Percentiles rank a stretch among this genome's conserved stretches.
phyloP scores from a whole-genome alignment of 2,113 vertebrate genomes.

The Saccopteryx leptura region DNA sequence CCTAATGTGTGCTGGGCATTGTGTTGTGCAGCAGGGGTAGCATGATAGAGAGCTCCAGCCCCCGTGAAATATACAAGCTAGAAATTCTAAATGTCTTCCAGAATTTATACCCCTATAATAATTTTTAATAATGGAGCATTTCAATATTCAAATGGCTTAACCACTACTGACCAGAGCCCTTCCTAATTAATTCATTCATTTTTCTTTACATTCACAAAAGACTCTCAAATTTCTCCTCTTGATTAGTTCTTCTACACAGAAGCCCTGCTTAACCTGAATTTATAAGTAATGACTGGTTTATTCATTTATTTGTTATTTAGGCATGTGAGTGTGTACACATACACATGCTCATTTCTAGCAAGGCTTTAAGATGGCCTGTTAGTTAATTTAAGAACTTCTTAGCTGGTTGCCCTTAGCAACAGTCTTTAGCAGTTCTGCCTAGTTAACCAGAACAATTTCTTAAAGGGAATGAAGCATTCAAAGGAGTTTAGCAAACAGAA shows the following conservation, averaged over 20 bases:
- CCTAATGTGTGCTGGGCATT: neutral
- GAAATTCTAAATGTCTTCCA: neutral
- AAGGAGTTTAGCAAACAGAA: slow-evolving; percentile 60
- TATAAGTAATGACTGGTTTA: neutral
- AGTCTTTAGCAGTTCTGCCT: slow-evolving; percentile 63
- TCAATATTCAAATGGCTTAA: neutral
- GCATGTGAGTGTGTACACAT: neutral
- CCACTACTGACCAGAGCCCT: neutral
- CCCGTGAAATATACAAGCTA: neutral
- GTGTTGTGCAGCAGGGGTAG: neutral
- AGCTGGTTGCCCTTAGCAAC: slow-evolving; percentile 79
- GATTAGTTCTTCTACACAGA: neutral
- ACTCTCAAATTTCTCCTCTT: neutral
- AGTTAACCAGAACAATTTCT: slow-evolving; percentile 64
- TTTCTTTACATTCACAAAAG: neutral
- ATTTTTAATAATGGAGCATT: neutral
- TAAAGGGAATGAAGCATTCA: slow-evolving; percentile 59
- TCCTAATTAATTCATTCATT: neutral
- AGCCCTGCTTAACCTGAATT: neutral
- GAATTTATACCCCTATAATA: neutral
- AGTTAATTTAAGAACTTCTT: slow-evolving; percentile 81
- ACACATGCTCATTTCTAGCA: slow-evolving; percentile 62
- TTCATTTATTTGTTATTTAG: slow-evolving; percentile 42
- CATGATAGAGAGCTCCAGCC: neutral
- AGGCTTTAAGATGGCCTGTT: slow-evolving; percentile 20